phyloP scores from a whole-genome alignment of 2,797 vertebrate species.

The Erethizon dorsatum region DNA sequence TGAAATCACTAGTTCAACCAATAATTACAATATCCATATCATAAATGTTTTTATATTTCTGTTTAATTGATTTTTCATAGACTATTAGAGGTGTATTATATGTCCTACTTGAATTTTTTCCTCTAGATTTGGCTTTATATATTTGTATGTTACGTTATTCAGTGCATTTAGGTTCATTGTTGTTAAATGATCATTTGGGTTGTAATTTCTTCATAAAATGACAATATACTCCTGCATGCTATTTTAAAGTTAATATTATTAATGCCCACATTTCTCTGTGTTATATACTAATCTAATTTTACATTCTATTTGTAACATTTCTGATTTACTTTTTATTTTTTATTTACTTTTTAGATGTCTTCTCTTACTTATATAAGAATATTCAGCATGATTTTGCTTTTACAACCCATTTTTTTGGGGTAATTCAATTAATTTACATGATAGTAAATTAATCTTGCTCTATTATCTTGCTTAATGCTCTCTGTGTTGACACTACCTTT shows the following conservation, averaged over 20 bases:
- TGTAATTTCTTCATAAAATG: neutral
- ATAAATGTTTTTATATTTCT: neutral
- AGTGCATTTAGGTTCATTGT: neutral
- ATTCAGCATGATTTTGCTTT: constrained; percentile 26
- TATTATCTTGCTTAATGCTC: constrained; percentile 2
- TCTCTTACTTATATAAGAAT: neutral
- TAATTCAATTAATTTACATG: neutral
- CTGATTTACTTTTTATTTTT: constrained; percentile 29
- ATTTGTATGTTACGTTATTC: constrained; percentile 30
- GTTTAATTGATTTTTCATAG: neutral
- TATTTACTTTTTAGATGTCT: neutral
- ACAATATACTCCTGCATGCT: neutral
- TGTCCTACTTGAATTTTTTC: neutral
- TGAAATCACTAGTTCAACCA: neutral
- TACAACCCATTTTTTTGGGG: neutral
- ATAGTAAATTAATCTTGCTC: neutral
- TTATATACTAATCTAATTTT: constrained; percentile 48
- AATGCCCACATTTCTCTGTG: neutral
- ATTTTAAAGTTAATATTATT: constrained; percentile 23
- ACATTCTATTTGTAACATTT: constrained; percentile 1
- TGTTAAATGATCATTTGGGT: constrained; percentile 3
- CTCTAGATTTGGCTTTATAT: neutral
- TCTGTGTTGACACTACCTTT: neutral
- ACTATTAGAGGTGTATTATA: neutral
- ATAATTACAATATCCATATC: neutral